phyloP scores from a whole-genome alignment of 2,113 vertebrate species.

The Neolamprologus ventralis region DNA sequence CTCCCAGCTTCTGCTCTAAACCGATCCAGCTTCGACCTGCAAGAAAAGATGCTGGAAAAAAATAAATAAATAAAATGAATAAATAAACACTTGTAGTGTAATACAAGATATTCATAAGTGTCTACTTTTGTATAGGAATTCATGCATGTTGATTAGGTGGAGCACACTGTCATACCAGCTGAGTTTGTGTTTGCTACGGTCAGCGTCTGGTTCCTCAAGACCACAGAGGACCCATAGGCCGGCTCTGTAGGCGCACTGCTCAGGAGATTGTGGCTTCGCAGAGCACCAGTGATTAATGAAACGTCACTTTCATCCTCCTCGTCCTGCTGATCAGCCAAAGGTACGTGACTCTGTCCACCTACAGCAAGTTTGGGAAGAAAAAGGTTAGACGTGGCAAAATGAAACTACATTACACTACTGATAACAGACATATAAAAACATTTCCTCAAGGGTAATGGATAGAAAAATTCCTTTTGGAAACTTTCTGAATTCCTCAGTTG shows the following conservation, averaged over 20 bases:
- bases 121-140: background rate
- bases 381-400: background rate
- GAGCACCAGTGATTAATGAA: conserved; percentile 85
- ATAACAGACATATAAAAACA: background rate
- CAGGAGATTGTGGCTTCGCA: conserved; percentile 55
- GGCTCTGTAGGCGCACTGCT: background rate
- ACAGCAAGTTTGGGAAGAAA: background rate
- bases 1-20: conserved; percentile 82
- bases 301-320: conserved; percentile 64
- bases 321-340: conserved; percentile 58
- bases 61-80: background rate
- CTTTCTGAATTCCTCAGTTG: background rate
- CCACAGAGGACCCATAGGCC: conserved; percentile 51
- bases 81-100: background rate
- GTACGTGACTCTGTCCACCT: conserved; percentile 81
- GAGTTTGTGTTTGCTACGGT: conserved; percentile 74
- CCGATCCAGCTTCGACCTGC: conserved; percentile 87
- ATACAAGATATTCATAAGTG: background rate
- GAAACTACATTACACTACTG: background rate
- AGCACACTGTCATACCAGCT: conserved; percentile 71
- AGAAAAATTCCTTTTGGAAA: background rate
- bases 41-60: conserved; percentile 81
- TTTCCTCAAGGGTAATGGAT: background rate
- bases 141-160: background rate
- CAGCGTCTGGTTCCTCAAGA: conserved; percentile 69